Conservation (phyloP, 2,113 vertebrate genomes). For the Tretioscincus oriximinensis region DNA sequence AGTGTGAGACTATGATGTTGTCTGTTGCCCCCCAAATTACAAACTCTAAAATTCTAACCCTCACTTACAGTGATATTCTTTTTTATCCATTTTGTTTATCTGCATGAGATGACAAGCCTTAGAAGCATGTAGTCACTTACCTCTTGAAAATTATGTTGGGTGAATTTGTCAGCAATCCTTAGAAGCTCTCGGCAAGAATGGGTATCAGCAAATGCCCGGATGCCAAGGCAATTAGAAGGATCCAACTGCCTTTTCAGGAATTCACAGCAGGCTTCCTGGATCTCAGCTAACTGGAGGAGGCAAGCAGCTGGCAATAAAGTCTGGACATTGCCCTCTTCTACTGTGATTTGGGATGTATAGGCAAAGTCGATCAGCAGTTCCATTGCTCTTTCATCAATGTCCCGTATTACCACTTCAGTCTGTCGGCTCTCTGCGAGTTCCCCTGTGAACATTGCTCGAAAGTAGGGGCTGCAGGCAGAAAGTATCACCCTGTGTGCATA, state of each 20-base stretch:
- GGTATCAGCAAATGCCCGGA: constrained; percentile 96
- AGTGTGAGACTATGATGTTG: no score
- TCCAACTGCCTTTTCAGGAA: constrained; percentile 97
- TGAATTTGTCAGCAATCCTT: constrained; percentile 98
- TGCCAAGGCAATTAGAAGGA: constrained; percentile 97
- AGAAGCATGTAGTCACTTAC: constrained; percentile 63
- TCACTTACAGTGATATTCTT: background rate
- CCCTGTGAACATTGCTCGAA: constrained; percentile 98
- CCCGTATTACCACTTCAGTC: constrained; percentile 95
- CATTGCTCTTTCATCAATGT: constrained; percentile 98
- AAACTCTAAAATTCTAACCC: background rate
- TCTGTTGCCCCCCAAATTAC: background rate
- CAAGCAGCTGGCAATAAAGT: constrained; percentile 95
- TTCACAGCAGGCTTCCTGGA: constrained; percentile 98
- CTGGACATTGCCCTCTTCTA: constrained; percentile 97
- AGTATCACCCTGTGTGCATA: constrained; percentile 96
- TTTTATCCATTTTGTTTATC: background rate
- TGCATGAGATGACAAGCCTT: background rate
- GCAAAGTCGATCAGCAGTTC: constrained; percentile 98
- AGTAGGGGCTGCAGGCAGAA: constrained; percentile 97
- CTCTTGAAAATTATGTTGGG: constrained; percentile 99
- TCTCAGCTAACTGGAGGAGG: constrained; percentile 95
- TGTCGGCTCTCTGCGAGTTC: constrained; percentile 96
- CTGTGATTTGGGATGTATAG: constrained; percentile 97
- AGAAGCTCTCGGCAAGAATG: constrained; percentile 96